Evolutionary conservation across 2,113 vertebrate genomes (phyloP).

Genomic region (Perccottus glenii): DNA sequence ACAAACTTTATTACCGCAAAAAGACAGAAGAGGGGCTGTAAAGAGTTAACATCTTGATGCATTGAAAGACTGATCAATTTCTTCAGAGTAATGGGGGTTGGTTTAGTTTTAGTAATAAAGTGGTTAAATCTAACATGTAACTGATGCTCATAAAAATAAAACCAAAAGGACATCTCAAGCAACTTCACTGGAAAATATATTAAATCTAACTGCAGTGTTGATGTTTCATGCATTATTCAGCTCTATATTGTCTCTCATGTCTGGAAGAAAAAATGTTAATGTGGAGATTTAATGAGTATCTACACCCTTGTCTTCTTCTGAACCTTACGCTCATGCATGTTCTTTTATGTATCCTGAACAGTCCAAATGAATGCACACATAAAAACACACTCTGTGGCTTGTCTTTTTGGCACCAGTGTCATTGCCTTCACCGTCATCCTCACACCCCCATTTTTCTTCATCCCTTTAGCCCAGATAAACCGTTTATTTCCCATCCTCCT

Average conservation of each 20-base stretch:
- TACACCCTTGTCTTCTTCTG: conserved; percentile 17
- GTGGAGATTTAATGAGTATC: conserved; percentile 47
- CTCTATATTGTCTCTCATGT: conserved; percentile 45
- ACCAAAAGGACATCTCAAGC: background rate
- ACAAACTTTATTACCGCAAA: conserved; percentile 19
- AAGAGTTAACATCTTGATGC: conserved; percentile 40
- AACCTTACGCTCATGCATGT: conserved; percentile 33
- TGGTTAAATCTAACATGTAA: no score
- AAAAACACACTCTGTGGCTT: conserved; percentile 15
- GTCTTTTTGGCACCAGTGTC: conserved; percentile 17
- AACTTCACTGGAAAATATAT: conserved; percentile 11
- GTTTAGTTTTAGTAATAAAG: no score
- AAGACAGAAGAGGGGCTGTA: conserved; percentile 6
- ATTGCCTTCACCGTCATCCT: conserved; percentile 11
- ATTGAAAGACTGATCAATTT: conserved; percentile 48
- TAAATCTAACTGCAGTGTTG: conserved; percentile 42
- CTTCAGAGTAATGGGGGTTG: no score
- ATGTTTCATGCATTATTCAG: conserved; percentile 57
- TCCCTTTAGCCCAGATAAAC: conserved; percentile 4
- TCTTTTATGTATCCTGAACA: conserved; percentile 36
- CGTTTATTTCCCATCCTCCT: conserved; percentile 1
- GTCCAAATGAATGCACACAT: conserved; percentile 12
- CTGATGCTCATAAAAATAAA: background rate
- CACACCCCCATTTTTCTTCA: conserved; percentile 4
- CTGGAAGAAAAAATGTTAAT: conserved; percentile 58